phyloP scores from a whole-genome alignment of 1,140 invertebrate species.

The Diorhabda sublineata region DNA sequence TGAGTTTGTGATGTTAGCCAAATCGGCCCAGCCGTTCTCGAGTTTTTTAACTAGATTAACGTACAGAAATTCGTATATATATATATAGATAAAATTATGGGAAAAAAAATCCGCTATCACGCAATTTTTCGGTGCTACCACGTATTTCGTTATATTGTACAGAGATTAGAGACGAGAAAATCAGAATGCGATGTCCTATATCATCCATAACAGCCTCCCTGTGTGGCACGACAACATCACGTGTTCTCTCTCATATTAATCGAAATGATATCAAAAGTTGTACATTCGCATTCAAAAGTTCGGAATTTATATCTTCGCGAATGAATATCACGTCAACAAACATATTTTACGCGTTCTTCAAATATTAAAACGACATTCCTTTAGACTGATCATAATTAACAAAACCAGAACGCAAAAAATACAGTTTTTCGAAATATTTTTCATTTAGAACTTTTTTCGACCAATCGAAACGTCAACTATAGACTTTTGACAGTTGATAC shows the following conservation, averaged over 20 bases:
- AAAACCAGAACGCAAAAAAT: too few species aligned
- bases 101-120: constrained; percentile 9
- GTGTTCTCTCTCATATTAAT: constrained; percentile 22
- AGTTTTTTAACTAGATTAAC: neutral
- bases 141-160: constrained; percentile 5
- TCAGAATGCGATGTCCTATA: constrained; percentile 7
- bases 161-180: constrained; percentile 8
- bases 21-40: neutral
- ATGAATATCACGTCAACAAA: too few species aligned
- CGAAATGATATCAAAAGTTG: constrained; percentile 19
- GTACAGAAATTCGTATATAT: neutral
- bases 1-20: neutral
- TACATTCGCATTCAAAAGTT: constrained; percentile 6
- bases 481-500: too few species aligned
- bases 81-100: constrained; percentile 4
- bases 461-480: too few species aligned
- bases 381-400: too few species aligned
- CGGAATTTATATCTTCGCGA: neutral
- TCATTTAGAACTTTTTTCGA: too few species aligned
- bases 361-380: too few species aligned
- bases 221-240: constrained; percentile 4
- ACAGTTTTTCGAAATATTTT: too few species aligned
- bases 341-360: too few species aligned
- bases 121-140: constrained; percentile 7
- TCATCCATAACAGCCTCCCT: constrained; percentile 11